Evolutionary conservation across 1,140 invertebrate species (phyloP), one percentile per base, ranked within the genome.

Genomic region (Pentalonia nigronervosa): DNA sequence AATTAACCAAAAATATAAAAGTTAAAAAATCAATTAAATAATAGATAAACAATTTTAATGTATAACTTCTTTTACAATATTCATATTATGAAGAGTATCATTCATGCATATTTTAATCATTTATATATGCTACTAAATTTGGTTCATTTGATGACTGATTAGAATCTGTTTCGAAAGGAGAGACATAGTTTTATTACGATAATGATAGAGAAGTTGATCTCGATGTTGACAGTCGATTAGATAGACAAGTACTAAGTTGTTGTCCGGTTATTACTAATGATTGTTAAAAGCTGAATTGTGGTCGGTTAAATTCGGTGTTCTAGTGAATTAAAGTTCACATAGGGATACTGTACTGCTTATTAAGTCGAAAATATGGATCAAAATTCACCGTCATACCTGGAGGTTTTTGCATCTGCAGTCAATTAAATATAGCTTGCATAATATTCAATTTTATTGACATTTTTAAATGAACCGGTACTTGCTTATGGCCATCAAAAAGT

Each of bases 351-450:
- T 87, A 48, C 45, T 87, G 84, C 23, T 86, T 86, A 47, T 86
- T 86, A 86, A 45, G 41, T 87, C 48, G 84, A 87, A 25, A 47
- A 87, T 87, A 87, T 45, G 84, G 84, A 87, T 87, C 84, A 48
- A 87, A 87, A 87, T 48, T 87, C 21, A 7, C 23, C 45, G 8
- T 87, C 45, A n/a, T 87, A 48, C 14, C 25, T 48, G 45, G 84
- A 87, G 45, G 25, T 47, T n/a, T 87, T 87, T 87, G 45, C 25
- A 87, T 25, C 21, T 87, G 84, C 23, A 47, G 6, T 45, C 84
- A 50, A 56, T 90, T 90, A 86, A 48, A 93, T 81, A 93, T 81
- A 84, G 76, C 34, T 84, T 86, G 76, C 81, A 93, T 84, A n/a
- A 87, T 93, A 53, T 86, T 81, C 3, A 48, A 86, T 93, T 86